phyloP scores from a whole-genome alignment of 2,888 invertebrate genomes.

The Hirtodrosophila alboralis region DNA sequence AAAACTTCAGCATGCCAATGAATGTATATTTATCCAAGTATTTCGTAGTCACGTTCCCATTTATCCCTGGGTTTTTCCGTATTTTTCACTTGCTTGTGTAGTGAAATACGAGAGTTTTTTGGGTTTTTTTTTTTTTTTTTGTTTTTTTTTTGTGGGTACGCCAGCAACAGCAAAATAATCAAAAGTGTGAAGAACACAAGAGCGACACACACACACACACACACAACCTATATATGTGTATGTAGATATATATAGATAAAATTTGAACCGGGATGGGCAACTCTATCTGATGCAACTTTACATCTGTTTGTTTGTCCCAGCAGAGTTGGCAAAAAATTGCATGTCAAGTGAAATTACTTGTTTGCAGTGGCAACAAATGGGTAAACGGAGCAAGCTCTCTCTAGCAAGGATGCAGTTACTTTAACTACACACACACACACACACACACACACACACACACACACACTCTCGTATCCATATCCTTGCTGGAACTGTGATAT shows the following conservation, averaged over 20 bases:
- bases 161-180: conserved; percentile 55
- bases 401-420: conserved; percentile 23
- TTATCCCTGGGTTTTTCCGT: conserved; percentile 39
- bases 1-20: conserved; percentile 10
- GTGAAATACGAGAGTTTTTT: conserved; percentile 44
- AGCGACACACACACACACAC: conserved; percentile 9
- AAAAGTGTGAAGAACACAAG: conserved; percentile 39
- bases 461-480: conserved; percentile 14
- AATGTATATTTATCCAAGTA: conserved; percentile 27
- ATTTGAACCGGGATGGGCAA: conserved; percentile 24
- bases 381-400: conserved; percentile 11
- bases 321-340: conserved; percentile 58
- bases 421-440: conserved; percentile 15
- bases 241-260: conserved; percentile 6
- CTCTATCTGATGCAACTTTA: conserved; percentile 45
- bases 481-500: conserved; percentile 44
- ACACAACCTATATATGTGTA: background rate
- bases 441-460: conserved; percentile 18
- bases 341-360: conserved; percentile 76
- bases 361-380: conserved; percentile 52
- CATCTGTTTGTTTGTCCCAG: conserved; percentile 54
- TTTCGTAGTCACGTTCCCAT: conserved; percentile 6
- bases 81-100: conserved; percentile 38
- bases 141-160: conserved; percentile 33
- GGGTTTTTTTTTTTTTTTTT: no score